Evolutionary conservation across 2,888 invertebrate species (phyloP).

Genomic region (Leistus spinibarbis): DNA sequence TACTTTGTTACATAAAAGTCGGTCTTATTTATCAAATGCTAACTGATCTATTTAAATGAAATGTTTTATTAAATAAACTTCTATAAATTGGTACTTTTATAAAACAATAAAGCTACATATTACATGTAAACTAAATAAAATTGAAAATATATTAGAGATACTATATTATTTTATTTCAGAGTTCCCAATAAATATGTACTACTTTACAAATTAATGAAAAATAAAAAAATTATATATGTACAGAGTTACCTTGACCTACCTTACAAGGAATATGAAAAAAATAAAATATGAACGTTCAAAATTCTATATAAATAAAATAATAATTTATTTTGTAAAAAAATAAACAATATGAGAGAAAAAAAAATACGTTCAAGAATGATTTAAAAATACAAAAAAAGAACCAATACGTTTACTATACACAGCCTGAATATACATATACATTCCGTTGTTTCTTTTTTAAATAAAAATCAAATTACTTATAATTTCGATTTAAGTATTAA

Average conservation of each 20-base stretch:
- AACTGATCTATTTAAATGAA: slow-evolving; percentile 5
- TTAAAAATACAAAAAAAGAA: slow-evolving; percentile 2
- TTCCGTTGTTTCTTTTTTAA: slow-evolving; percentile 13
- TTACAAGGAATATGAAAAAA: slow-evolving; percentile 12
- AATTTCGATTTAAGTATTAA: not conserved
- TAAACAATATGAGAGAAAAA: slow-evolving; percentile 27
- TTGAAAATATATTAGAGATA: not conserved
- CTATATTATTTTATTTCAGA: slow-evolving; percentile 30
- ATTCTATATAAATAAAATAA: slow-evolving; percentile 25
- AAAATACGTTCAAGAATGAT: slow-evolving; percentile 20
- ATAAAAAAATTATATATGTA: slow-evolving; percentile 12
- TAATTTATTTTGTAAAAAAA: slow-evolving; percentile 19
- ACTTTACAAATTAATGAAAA: slow-evolving; percentile 6
- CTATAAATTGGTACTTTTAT: slow-evolving; percentile 15
- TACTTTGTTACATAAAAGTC: slow-evolving; percentile 3
- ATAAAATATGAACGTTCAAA: slow-evolving; percentile 16
- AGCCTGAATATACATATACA: slow-evolving; percentile 29
- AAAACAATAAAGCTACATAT: not conserved
- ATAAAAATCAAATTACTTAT: slow-evolving; percentile 12
- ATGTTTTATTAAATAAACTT: slow-evolving; percentile 23
- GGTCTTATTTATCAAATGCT: slow-evolving; percentile 10
- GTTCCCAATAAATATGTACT: slow-evolving; percentile 29
- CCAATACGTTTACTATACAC: slow-evolving; percentile 20
- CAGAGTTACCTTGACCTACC: slow-evolving; percentile 10
- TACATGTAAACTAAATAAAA: not conserved